phyloP scores from a whole-genome alignment of 2,113 vertebrate genomes.

The Corythaixoides concolor region DNA sequence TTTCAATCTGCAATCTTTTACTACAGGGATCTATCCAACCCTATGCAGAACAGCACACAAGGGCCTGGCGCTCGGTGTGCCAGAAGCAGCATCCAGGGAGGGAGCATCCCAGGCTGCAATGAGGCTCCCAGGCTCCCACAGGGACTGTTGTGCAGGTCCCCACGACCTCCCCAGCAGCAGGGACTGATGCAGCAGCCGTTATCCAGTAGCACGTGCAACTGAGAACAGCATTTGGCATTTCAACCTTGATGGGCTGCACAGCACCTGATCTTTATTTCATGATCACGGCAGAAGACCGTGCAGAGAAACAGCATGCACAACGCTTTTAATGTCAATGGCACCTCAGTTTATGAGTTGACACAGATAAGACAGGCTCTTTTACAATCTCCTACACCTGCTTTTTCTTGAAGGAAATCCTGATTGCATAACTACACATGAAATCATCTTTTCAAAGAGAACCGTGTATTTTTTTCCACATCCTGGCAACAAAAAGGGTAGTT shows the following conservation, averaged over 20 bases:
- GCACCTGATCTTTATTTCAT: not conserved
- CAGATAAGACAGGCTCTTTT: not conserved
- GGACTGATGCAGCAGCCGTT: not conserved
- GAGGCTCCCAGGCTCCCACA: not conserved
- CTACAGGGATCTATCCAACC: not conserved
- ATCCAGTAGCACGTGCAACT: not conserved
- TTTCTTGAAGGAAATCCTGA: not conserved
- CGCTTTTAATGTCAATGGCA: not conserved
- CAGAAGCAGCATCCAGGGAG: not conserved
- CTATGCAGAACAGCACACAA: not conserved
- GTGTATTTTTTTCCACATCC: not conserved
- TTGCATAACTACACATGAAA: not conserved
- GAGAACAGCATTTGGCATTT: not conserved
- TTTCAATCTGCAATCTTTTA: rapidly evolving
- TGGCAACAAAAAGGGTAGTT: not conserved
- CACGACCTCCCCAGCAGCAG: not conserved
- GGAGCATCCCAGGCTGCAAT: not conserved
- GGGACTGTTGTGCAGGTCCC: not conserved
- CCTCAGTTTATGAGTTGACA: not conserved
- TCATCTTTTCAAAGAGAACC: not conserved
- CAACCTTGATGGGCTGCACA: not conserved
- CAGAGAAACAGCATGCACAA: not conserved
- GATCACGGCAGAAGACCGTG: not conserved
- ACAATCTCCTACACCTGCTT: not conserved
- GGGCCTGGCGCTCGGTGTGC: not conserved